A percentile compares a stretch with the other conserved stretches of the same genome.
phyloP scores from a whole-genome alignment of 30 jellyfish, hydroid and myxozoan species.

The Turritopsis rubra region DNA sequence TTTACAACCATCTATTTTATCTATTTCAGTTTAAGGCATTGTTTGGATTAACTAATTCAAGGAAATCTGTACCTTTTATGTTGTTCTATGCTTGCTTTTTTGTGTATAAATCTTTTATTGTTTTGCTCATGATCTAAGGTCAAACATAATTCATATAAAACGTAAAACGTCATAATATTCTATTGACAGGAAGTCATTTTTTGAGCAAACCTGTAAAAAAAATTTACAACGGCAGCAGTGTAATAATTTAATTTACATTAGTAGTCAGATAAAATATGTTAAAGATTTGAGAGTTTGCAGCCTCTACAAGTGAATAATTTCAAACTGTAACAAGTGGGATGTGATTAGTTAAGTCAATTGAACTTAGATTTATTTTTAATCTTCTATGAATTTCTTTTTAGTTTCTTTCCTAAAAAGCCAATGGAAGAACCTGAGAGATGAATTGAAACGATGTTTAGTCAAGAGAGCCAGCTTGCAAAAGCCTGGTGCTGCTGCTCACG shows the following conservation, averaged over 20 bases:
- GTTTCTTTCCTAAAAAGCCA: constrained; percentile 50
- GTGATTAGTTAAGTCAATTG: neutral
- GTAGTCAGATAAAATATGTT: neutral
- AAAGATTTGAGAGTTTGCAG: neutral
- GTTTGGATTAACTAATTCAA: neutral
- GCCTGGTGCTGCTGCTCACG: constrained; percentile 68
- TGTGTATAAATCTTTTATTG: neutral
- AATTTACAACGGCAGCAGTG: neutral
- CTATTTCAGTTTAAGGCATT: neutral
- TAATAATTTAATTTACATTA: neutral
- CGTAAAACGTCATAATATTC: neutral
- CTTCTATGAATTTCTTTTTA: neutral
- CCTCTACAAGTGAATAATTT: neutral
- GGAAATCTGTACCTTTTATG: neutral
- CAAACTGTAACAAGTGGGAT: neutral
- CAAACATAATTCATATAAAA: too few species aligned
- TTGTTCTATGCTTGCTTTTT: neutral
- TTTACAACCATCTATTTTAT: neutral
- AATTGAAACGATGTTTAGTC: constrained; percentile 46
- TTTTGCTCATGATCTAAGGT: neutral
- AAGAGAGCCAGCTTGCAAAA: constrained; percentile 38
- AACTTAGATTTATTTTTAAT: neutral
- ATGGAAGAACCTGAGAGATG: constrained; percentile 49
- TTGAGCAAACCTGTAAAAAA: neutral
- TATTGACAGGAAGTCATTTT: neutral